phyloP scores from a whole-genome alignment of 1,140 invertebrate genomes.

The Drosophila lacertosa region DNA sequence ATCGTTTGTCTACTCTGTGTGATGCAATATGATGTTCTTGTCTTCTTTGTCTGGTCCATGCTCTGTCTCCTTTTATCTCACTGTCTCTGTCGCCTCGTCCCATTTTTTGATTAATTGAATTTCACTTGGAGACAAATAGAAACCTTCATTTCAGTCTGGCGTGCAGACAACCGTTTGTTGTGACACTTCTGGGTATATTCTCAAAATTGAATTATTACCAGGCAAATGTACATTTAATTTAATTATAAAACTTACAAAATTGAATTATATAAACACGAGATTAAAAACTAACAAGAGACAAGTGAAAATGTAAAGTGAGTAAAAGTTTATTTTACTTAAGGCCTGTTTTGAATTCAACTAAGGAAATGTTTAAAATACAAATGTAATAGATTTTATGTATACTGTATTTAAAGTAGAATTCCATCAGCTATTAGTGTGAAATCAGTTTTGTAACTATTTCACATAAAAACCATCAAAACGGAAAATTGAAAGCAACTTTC shows the following conservation, averaged over 20 bases:
- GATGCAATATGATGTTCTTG: conserved; percentile 76
- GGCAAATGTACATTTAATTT: conserved; percentile 52
- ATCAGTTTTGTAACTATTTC: conserved; percentile 7
- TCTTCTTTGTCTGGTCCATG: conserved; percentile 34
- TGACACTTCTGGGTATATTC: conserved; percentile 57
- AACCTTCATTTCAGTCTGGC: conserved; percentile 54
- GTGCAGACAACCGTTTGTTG: conserved; percentile 64
- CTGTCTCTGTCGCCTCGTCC: conserved; percentile 35
- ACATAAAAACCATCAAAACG: conserved; percentile 16
- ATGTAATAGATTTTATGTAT: too few relatives aligned
- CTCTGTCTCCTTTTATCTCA: neutral
- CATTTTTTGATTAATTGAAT: conserved; percentile 77
- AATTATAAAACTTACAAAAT: conserved; percentile 32
- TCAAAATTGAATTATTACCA: conserved; percentile 67
- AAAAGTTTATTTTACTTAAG: too few relatives aligned
- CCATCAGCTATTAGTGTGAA: neutral
- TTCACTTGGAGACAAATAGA: conserved; percentile 71
- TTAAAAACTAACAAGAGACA: neutral
- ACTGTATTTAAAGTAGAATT: too few relatives aligned
- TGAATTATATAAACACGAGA: neutral
- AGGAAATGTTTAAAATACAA: too few relatives aligned
- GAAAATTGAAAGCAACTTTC: conserved; percentile 27
- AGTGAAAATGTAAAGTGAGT: too few relatives aligned
- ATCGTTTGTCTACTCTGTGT: conserved; percentile 69
- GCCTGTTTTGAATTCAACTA: too few relatives aligned